Evolutionary conservation across 2,113 vertebrate species (phyloP), one percentile per base, ranked within the genome.

Genomic region (Lethenteron reissneri): DNA sequence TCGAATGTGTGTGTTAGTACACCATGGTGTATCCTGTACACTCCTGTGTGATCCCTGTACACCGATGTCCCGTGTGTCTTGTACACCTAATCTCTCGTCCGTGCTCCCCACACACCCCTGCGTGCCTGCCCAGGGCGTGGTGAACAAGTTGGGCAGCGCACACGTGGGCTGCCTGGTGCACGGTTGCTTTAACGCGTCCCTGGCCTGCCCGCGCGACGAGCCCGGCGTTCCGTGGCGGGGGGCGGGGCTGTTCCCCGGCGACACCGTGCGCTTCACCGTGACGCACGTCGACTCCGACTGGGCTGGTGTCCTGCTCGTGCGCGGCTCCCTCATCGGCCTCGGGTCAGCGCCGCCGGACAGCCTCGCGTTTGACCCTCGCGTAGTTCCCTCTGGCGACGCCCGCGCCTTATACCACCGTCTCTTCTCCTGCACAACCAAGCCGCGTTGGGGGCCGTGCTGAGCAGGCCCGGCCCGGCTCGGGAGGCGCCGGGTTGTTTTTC

Each of bases 131-230:
- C 74, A 99, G 94, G 94, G 91, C 41, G 78, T 79, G 56, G 87
- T 99, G 72, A 99, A 99, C 77, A 97, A 99, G 80, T 80, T 95
- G 3, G 87, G 85, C 1, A 79, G 82, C 10, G 85, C 84, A 75
- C 89, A 96, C 3, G 84, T 90, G 70, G 94, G 94, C 70, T 96
- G 92, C 75, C 79, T 99, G 71, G 90, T 99, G 56, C 90, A 99
- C 10, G 83, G 88, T 13, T 97, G 90, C 75, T 99, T 99, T 76
- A 99, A 99, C 70, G 94, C 90, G 70, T 90, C 88, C 70, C 85
- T 99, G 60, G 83, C 87, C 56, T 92, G 85, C 74, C 94, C 92
- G 10, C 79, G 79, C 72, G n/a, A 68, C n/a, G 82, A 82, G 15
- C 81, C 95, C 76, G 73, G 84, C 0, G 0, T 77, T 58, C 83